phyloP scores from a whole-genome alignment of 1,140 invertebrate genomes.

The Bombyx mandarina region DNA sequence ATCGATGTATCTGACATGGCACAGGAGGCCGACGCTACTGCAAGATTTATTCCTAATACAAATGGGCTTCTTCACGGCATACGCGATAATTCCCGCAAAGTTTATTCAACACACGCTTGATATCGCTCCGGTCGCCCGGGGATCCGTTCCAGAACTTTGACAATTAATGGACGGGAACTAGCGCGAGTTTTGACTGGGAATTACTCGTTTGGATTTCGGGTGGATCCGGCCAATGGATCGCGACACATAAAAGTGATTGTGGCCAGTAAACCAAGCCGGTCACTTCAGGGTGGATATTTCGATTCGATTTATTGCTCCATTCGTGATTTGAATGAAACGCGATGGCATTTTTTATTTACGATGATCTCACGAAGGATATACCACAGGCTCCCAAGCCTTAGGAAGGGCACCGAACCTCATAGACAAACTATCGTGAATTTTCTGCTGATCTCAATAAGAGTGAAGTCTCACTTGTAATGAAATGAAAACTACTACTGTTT shows the following conservation, averaged over 20 bases:
- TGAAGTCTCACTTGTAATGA: no score
- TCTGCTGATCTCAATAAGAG: no score
- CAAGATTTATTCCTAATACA: slow-evolving; percentile 12
- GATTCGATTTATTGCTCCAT: no score
- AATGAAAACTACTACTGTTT: no score
- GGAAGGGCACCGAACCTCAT: no score
- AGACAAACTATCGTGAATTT: no score
- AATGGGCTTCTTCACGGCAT: slow-evolving; percentile 8
- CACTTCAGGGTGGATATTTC: no score
- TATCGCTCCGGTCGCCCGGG: slow-evolving; percentile 26
- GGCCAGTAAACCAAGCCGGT: no score
- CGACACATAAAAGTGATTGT: slow-evolving; percentile 1
- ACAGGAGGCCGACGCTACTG: slow-evolving; percentile 1
- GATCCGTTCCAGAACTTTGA: slow-evolving; percentile 30
- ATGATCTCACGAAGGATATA: no score
- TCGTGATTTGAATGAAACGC: no score
- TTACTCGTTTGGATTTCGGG: slow-evolving; percentile 23
- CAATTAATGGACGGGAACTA: slow-evolving; percentile 35
- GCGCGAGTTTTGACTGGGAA: slow-evolving; percentile 36
- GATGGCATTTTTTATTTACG: no score
- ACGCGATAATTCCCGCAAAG: slow-evolving; percentile 26
- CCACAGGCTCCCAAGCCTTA: no score
- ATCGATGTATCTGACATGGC: neutral
- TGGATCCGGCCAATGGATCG: slow-evolving; percentile 11
- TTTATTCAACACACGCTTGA: slow-evolving; percentile 34